Evolutionary conservation across 2,113 vertebrate genomes (phyloP).

Genomic region (Calonectris borealis): DNA sequence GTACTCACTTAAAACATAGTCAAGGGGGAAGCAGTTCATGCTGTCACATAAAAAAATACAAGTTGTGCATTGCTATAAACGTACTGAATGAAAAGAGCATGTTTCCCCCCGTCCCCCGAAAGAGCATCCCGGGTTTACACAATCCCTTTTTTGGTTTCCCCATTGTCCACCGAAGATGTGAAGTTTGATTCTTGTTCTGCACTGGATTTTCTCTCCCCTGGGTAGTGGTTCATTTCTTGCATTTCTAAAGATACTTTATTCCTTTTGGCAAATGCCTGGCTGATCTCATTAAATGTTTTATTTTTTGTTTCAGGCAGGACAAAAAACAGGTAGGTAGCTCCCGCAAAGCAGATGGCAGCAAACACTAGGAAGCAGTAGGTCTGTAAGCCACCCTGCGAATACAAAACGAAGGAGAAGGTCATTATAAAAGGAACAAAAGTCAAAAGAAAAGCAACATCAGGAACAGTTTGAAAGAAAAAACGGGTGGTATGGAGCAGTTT

Average conservation of each 20-base stretch:
- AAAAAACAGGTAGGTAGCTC: conserved; percentile 81
- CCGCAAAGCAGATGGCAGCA: conserved; percentile 77
- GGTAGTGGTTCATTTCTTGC: conserved; percentile 68
- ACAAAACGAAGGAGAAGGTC: neutral
- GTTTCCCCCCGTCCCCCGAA: neutral
- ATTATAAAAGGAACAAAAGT: neutral
- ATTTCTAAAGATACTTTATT: conserved; percentile 74
- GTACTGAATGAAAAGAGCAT: neutral
- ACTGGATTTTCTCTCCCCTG: neutral
- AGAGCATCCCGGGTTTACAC: neutral
- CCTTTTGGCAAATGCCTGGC: conserved; percentile 86
- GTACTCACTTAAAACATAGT: neutral
- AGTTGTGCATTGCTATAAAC: neutral
- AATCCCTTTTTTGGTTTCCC: neutral
- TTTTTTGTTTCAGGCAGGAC: conserved; percentile 96
- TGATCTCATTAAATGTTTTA: conserved; percentile 91
- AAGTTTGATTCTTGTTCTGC: conserved; percentile 27
- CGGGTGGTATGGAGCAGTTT: neutral
- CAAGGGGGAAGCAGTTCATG: neutral
- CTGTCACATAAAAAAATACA: neutral
- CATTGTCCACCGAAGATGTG: neutral
- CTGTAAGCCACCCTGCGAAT: conserved; percentile 78
- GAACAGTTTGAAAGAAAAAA: neutral
- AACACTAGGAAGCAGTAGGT: conserved; percentile 91
- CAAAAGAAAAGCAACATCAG: neutral